A percentile compares a stretch with the other conserved stretches of the same genome.
phyloP scores from a whole-genome alignment of 53 echinoderm and acorn worm genomes.

The Zoroaster sp. region DNA sequence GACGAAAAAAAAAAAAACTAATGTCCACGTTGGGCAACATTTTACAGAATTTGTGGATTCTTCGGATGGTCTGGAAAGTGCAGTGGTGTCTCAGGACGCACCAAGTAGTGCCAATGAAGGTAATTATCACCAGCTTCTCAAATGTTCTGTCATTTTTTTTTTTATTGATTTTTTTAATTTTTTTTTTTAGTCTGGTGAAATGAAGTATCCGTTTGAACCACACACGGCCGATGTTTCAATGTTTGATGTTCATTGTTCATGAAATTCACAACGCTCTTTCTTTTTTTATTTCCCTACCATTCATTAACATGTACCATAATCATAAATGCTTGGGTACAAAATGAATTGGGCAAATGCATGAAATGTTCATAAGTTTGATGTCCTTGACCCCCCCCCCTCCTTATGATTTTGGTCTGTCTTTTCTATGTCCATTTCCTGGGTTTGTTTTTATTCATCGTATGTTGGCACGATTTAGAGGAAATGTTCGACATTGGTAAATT shows the following conservation, averaged over 20 bases:
- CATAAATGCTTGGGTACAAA: neutral
- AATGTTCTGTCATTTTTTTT: neutral
- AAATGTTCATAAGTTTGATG: slow-evolving; percentile 22
- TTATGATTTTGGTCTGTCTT: no score
- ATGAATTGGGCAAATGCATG: slow-evolving; percentile 36
- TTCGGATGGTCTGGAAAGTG: neutral
- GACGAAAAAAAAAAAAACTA: neutral
- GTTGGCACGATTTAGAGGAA: no score
- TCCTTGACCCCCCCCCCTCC: neutral
- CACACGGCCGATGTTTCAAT: neutral
- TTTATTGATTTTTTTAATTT: neutral
- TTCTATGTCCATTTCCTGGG: no score
- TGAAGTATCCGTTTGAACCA: neutral
- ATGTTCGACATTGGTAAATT: no score
- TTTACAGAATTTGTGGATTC: slow-evolving; percentile 52
- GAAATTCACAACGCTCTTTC: neutral
- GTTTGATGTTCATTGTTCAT: neutral
- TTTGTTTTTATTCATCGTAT: no score
- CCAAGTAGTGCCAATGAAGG: slow-evolving; percentile 48
- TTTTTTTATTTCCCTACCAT: neutral
- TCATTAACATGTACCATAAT: neutral
- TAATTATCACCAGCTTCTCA: slow-evolving; percentile 22
- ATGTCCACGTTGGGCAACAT: slow-evolving; percentile 34
- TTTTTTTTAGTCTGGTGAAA: neutral
- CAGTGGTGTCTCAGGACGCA: slow-evolving; percentile 27